Percentiles rank a stretch among this genome's conserved stretches.
phyloP scores from a whole-genome alignment of 2,113 vertebrate species.

The Pseudopipra pipra region DNA sequence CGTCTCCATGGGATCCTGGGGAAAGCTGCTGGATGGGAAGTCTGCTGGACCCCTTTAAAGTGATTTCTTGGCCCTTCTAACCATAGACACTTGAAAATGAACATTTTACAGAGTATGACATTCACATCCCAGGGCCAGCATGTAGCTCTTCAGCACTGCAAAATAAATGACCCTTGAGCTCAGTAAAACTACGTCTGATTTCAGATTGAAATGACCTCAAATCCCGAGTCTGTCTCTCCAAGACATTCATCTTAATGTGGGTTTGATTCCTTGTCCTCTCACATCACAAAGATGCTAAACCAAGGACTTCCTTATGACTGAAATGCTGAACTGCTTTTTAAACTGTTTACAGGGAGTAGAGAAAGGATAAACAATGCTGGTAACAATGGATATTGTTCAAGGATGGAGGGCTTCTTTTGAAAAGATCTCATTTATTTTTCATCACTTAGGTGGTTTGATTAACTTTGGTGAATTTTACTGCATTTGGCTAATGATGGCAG shows the following conservation, averaged over 20 bases:
- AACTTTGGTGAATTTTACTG: conserved; percentile 61
- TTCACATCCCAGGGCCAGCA: not conserved
- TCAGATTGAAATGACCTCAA: not conserved
- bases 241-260: not conserved
- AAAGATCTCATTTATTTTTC: conserved; percentile 53
- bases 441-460: conserved; percentile 59
- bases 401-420: conserved; percentile 19
- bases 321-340: not conserved
- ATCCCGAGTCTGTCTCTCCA: not conserved
- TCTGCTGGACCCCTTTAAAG: not conserved
- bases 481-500: conserved; percentile 50
- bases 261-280: not conserved
- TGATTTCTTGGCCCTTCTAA: not conserved
- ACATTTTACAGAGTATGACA: not conserved
- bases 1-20: rapidly evolving
- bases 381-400: conserved; percentile 12
- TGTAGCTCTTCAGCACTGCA: not conserved
- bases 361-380: not conserved
- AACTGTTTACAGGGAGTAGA: not conserved
- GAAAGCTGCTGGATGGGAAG: not conserved
- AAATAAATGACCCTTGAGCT: not conserved
- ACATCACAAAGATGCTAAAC: not conserved
- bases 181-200: not conserved
- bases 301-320: not conserved
- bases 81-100: not conserved